Evolutionary conservation across 2,797 vertebrate genomes (phyloP).

Genomic region (Tapirus indicus): DNA sequence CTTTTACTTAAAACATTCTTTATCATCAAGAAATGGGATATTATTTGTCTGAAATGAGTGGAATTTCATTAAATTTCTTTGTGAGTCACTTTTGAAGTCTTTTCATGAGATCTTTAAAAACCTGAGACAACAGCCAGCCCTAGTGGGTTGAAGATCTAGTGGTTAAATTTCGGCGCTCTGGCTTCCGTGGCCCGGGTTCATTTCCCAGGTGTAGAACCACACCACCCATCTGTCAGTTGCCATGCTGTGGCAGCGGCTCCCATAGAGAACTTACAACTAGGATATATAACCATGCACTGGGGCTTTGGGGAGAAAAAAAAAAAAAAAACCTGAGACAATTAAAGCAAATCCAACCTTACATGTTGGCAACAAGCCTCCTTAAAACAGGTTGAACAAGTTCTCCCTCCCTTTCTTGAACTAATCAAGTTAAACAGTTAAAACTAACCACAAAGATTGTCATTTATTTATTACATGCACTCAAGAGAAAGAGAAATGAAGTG

Average conservation of each 20-base stretch:
- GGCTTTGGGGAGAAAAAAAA: no score
- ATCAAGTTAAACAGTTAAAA: conserved; percentile 69
- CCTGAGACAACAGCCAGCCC: not conserved
- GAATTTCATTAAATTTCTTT: conserved; percentile 59
- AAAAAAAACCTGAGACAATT: conserved; percentile 43
- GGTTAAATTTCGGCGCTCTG: no score
- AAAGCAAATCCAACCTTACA: conserved; percentile 33
- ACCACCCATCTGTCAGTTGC: no score
- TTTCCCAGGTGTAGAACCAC: no score
- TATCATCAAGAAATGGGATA: not conserved
- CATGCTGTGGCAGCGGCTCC: no score
- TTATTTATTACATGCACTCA: conserved; percentile 59
- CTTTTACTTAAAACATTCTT: conserved; percentile 50
- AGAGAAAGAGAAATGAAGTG: conserved; percentile 66
- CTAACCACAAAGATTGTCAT: not conserved
- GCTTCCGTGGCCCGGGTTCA: no score
- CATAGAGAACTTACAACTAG: no score
- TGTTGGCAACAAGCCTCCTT: conserved; percentile 38
- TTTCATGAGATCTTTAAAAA: conserved; percentile 46
- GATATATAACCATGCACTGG: no score
- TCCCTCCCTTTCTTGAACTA: not conserved
- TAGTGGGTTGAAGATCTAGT: no score
- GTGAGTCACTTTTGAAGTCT: conserved; percentile 26
- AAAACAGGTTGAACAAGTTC: conserved; percentile 66
- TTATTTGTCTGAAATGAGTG: conserved; percentile 26